Conservation (phyloP, 2,797 vertebrate genomes). For the Acanthornis magna region DNA sequence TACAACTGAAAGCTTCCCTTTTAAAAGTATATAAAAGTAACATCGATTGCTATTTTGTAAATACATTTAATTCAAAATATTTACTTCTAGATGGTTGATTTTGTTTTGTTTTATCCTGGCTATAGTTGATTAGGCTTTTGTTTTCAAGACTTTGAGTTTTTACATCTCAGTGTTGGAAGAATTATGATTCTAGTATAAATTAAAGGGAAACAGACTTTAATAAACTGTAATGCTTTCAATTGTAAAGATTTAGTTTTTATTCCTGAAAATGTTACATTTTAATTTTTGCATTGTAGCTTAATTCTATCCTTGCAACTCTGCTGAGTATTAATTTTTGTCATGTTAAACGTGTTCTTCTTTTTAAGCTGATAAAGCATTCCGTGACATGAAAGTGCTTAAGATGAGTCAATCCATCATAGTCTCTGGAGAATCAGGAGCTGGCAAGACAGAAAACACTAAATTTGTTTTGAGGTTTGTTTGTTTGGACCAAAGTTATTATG, state of each 20-base stretch:
- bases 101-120: not conserved
- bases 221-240: not conserved
- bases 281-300: not conserved
- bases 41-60: not conserved
- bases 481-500: not conserved
- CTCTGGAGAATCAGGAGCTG: slow-evolving; percentile 97
- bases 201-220: not conserved
- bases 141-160: not conserved
- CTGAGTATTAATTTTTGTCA: not conserved
- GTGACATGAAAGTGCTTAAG: slow-evolving; percentile 97
- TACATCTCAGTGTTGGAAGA: not conserved
- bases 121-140: not conserved
- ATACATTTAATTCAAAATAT: not conserved
- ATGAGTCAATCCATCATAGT: slow-evolving; percentile 99
- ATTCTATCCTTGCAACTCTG: not conserved
- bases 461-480: slow-evolving; percentile 92
- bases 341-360: slow-evolving; percentile 18
- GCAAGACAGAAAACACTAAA: slow-evolving; percentile 99
- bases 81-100: not conserved
- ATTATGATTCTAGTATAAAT: not conserved
- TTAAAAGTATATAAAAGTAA: not conserved
- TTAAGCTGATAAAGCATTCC: slow-evolving; percentile 94
- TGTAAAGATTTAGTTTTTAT: not conserved
- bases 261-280: not conserved
- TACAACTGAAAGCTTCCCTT: not conserved